These are phyloP conservation scores for Danionella dracula DNA, from an alignment of 2,797 vertebrate genomes.

Conservation along the genomic window DNA sequence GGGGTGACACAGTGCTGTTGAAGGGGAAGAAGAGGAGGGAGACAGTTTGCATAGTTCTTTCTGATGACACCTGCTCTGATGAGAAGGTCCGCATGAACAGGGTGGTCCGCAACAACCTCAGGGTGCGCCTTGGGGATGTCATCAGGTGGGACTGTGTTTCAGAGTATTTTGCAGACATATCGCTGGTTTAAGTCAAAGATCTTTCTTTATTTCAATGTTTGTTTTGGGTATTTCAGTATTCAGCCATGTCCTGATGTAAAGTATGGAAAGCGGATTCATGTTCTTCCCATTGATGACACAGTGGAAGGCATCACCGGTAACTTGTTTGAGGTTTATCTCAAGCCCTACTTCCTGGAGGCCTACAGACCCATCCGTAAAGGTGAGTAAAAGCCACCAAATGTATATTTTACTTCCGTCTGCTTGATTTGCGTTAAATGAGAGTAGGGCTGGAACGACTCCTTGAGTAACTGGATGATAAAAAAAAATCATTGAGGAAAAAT, in stretches of 20 bases:
- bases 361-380: conserved; percentile 98
- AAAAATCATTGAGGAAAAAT: too few relatives aligned
- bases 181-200: too few relatives aligned
- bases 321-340: conserved; percentile 97
- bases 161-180: too few relatives aligned
- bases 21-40: conserved; percentile 98
- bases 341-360: conserved; percentile 97
- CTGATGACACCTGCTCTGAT: conserved; percentile 95
- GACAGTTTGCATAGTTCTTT: conserved; percentile 96
- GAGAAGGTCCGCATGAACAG: conserved; percentile 99
- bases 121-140: conserved; percentile 92
- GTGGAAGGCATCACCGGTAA: conserved; percentile 98
- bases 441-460: too few relatives aligned
- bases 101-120: conserved; percentile 96
- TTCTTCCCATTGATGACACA: conserved; percentile 95
- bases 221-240: conserved; percentile 72
- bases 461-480: too few relatives aligned
- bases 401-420: too few relatives aligned
- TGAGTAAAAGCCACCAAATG: conserved; percentile 45
- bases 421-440: too few relatives aligned
- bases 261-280: conserved; percentile 95
- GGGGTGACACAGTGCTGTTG: conserved; percentile 96
- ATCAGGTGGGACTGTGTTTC: conserved; percentile 75
- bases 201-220: not conserved
- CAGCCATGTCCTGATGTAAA: conserved; percentile 98